A percentile compares a stretch with the other conserved stretches of the same genome.
These are phyloP conservation scores for Zele albiditarsus DNA, from an alignment of 2,888 invertebrate genomes.

Conservation along the genomic window DNA sequence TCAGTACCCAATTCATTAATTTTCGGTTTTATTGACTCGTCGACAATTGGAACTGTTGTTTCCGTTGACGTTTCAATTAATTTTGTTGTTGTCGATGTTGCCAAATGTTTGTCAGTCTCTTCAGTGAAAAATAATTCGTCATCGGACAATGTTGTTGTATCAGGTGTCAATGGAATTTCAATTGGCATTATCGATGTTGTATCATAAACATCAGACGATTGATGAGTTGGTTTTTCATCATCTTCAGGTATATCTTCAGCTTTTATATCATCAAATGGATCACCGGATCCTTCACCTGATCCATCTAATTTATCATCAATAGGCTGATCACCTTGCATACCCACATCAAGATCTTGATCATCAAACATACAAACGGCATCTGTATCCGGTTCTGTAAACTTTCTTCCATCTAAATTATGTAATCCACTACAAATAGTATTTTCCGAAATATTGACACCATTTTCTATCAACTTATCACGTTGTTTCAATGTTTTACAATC, in stretches of 20 bases:
- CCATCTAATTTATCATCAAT: slow-evolving; percentile 58
- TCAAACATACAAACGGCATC: slow-evolving; percentile 60
- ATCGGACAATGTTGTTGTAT: slow-evolving; percentile 28
- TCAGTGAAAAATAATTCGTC: slow-evolving; percentile 44
- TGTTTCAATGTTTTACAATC: slow-evolving; percentile 80
- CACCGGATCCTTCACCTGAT: slow-evolving; percentile 67
- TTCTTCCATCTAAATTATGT: slow-evolving; percentile 73
- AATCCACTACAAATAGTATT: slow-evolving; percentile 77
- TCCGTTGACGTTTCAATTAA: slow-evolving; percentile 19
- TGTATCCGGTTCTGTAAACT: slow-evolving; percentile 76
- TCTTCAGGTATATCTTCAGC: slow-evolving; percentile 29
- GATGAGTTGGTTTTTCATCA: slow-evolving; percentile 33
- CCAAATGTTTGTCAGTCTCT: slow-evolving; percentile 34
- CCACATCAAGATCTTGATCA: slow-evolving; percentile 65
- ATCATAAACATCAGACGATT: slow-evolving; percentile 24
- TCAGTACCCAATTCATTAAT: slow-evolving; percentile 52
- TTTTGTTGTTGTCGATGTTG: slow-evolving; percentile 10
- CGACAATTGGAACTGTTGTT: slow-evolving; percentile 7
- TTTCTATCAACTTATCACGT: slow-evolving; percentile 76
- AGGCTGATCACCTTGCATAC: slow-evolving; percentile 80
- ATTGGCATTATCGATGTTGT: not conserved
- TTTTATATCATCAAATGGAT: slow-evolving; percentile 42
- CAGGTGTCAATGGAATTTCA: slow-evolving; percentile 33
- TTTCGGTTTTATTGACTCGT: slow-evolving; percentile 11
- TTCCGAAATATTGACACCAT: slow-evolving; percentile 63